Evolutionary conservation across 2,888 invertebrate species (phyloP).

Genomic region (Pseudococcus viburni): DNA sequence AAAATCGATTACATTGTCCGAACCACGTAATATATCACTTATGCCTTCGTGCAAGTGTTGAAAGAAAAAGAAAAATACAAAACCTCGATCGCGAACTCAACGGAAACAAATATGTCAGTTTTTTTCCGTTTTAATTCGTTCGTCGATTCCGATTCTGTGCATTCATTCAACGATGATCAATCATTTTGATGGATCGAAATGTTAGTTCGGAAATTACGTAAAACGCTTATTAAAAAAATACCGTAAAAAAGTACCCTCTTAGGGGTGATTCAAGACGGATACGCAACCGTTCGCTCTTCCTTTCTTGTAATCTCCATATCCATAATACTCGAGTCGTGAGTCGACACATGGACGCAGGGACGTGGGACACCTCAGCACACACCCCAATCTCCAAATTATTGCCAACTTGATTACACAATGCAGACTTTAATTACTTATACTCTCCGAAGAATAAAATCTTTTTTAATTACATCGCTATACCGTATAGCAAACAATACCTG

Average conservation of each 20-base stretch:
- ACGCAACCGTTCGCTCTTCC: background rate
- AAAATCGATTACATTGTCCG: slow-evolving; percentile 50
- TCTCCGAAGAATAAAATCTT: slow-evolving; percentile 10
- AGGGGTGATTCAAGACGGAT: slow-evolving; percentile 63
- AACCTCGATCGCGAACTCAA: slow-evolving; percentile 54
- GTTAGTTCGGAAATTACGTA: slow-evolving; percentile 66
- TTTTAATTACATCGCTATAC: slow-evolving; percentile 13
- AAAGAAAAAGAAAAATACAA: slow-evolving; percentile 21
- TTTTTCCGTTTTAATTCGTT: slow-evolving; percentile 62
- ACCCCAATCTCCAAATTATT: slow-evolving; percentile 2
- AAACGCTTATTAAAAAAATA: slow-evolving; percentile 66
- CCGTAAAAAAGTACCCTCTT: slow-evolving; percentile 48
- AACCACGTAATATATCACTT: slow-evolving; percentile 48
- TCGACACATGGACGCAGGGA: background rate
- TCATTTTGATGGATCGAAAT: slow-evolving; percentile 67
- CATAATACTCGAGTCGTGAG: background rate
- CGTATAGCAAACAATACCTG: background rate
- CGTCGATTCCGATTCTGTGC: slow-evolving; percentile 66
- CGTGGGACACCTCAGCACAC: background rate
- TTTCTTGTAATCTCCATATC: slow-evolving; percentile 39
- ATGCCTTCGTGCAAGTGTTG: slow-evolving; percentile 32
- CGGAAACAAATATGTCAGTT: slow-evolving; percentile 62
- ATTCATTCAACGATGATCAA: slow-evolving; percentile 67
- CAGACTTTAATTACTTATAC: slow-evolving; percentile 5
- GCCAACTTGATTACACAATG: slow-evolving; percentile 1